These are phyloP conservation scores for Galerucella nymphaeae DNA, from an alignment of 2,888 invertebrate genomes.

Conservation along the genomic window DNA sequence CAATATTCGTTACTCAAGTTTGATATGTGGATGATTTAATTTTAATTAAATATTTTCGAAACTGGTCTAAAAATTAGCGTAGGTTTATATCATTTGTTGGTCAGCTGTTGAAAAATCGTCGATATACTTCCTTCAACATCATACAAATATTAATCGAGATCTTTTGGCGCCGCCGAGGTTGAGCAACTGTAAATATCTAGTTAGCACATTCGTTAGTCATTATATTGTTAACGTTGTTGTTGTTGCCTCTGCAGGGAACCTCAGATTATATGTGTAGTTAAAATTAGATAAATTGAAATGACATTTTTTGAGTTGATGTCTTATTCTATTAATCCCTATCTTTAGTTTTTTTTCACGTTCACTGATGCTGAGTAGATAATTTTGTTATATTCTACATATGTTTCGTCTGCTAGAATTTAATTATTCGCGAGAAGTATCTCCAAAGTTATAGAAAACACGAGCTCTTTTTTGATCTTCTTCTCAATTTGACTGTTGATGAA, in stretches of 20 bases:
- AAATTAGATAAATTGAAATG: background rate
- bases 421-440: no score
- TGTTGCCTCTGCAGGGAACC: conserved; percentile 6
- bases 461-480: no score
- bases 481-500: no score
- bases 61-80: conserved; percentile 21
- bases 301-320: background rate
- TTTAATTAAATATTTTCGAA: background rate
- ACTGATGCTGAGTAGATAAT: no score
- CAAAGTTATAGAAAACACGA: no score
- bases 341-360: no score
- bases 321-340: no score
- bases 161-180: conserved; percentile 29
- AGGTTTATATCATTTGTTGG: conserved; percentile 28
- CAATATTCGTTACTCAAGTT: no score
- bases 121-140: conserved; percentile 41
- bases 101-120: conserved; percentile 27
- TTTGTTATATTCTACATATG: no score
- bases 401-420: no score
- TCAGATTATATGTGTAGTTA: conserved; percentile 2
- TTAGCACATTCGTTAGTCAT: conserved; percentile 14
- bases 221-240: conserved; percentile 8
- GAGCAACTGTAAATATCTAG: conserved; percentile 32
- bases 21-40: no score
- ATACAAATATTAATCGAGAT: conserved; percentile 39